phyloP scores from a whole-genome alignment of 2,888 invertebrate species.

The Chironomus tentans region DNA sequence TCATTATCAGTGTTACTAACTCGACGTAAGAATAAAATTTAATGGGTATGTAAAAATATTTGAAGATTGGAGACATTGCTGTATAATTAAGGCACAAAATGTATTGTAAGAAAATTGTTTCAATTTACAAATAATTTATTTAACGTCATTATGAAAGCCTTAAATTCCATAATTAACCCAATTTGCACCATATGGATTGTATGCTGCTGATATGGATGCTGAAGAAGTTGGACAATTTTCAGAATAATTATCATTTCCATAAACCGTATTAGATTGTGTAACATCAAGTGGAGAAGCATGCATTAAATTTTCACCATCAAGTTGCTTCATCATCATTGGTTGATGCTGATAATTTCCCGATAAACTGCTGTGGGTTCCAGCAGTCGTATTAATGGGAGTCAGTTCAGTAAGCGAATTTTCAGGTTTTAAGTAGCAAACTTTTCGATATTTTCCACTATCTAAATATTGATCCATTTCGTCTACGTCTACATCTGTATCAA shows the following conservation, averaged over 20 bases:
- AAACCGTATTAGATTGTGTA: background rate
- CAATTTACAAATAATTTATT: too few species aligned
- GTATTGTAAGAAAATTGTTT: too few species aligned
- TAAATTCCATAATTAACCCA: slow-evolving; percentile 23
- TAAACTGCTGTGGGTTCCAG: background rate
- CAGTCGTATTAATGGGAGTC: slow-evolving; percentile 8
- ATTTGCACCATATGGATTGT: slow-evolving; percentile 8
- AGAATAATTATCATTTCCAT: background rate
- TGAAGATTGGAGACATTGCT: too few species aligned
- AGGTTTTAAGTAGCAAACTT: slow-evolving; percentile 12
- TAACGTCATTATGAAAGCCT: too few species aligned
- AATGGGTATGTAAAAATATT: too few species aligned
- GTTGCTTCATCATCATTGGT: background rate
- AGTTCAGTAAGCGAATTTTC: slow-evolving; percentile 18
- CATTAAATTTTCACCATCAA: background rate
- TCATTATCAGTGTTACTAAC: too few species aligned
- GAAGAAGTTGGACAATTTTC: background rate
- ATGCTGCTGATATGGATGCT: background rate
- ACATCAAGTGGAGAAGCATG: background rate
- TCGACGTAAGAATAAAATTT: too few species aligned
- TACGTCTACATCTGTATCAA: slow-evolving; percentile 32
- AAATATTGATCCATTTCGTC: slow-evolving; percentile 44
- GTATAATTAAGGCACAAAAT: background rate
- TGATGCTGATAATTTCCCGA: background rate
- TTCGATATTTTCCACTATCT: slow-evolving; percentile 34